These are phyloP conservation scores for Camelus bactrianus DNA, from an alignment of 2,113 vertebrate species.

Conservation along the genomic window DNA sequence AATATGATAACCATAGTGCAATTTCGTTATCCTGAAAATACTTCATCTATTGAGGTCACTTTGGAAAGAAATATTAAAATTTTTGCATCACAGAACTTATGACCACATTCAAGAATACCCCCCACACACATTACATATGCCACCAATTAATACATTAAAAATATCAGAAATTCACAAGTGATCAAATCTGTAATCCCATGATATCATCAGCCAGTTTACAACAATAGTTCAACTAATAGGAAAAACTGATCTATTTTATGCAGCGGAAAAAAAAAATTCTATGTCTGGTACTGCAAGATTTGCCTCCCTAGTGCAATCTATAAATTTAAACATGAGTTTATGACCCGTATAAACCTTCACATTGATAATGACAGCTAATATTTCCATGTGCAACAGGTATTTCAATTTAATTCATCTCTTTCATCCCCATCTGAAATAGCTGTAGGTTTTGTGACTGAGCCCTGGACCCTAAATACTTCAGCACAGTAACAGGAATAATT, in stretches of 20 bases:
- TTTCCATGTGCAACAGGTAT: not conserved
- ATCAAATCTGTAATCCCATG: not conserved
- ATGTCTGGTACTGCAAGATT: not conserved
- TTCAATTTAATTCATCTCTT: conserved; percentile 22
- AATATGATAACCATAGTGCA: not conserved
- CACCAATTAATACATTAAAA: not conserved
- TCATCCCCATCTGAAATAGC: conserved; percentile 8
- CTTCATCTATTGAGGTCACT: not conserved
- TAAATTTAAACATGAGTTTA: conserved; percentile 31
- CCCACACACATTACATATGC: not conserved
- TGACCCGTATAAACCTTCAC: not conserved
- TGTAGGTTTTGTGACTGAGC: not conserved
- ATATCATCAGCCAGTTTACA: not conserved
- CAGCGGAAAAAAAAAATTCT: not conserved
- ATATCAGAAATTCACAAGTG: not conserved
- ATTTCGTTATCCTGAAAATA: not conserved
- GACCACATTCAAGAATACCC: not conserved
- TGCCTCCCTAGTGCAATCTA: not conserved
- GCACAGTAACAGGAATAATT: not conserved
- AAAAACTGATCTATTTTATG: not conserved
- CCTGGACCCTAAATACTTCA: not conserved
- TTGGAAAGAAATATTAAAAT: not conserved
- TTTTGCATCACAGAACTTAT: not conserved
- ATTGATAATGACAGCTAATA: not conserved
- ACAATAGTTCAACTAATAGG: not conserved